These are phyloP conservation scores for Temnothorax longispinosus DNA, from an alignment of 1,140 invertebrate genomes.

Conservation along the genomic window DNA sequence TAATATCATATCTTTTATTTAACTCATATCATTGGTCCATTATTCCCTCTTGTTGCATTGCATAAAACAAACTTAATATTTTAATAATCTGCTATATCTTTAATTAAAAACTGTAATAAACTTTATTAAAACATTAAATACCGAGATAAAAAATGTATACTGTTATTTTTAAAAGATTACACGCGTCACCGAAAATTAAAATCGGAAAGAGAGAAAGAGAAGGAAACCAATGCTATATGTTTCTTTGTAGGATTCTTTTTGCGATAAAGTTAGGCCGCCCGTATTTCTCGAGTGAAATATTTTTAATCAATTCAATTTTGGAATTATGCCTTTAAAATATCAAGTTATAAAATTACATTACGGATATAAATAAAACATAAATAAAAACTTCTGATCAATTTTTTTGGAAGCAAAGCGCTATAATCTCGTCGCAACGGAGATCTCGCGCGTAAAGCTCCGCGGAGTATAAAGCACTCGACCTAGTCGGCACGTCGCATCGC, in stretches of 20 bases:
- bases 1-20: too few relatives aligned
- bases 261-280: neutral
- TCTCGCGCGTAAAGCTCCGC: neutral
- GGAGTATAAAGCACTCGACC: neutral
- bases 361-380: neutral
- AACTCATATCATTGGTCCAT: too few relatives aligned
- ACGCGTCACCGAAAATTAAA: neutral
- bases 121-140: neutral
- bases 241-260: neutral
- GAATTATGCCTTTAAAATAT: neutral
- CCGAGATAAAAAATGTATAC: neutral
- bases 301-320: neutral
- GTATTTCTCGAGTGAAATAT: neutral
- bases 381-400: neutral
- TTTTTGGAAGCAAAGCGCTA: neutral
- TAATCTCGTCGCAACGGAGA: neutral
- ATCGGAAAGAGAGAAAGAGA: neutral
- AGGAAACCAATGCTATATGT: neutral
- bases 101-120: neutral
- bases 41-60: too few relatives aligned
- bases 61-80: too few relatives aligned
- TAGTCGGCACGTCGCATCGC: neutral
- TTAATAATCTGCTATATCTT: too few relatives aligned
- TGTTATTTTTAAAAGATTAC: neutral
- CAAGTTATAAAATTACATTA: neutral